phyloP scores from a whole-genome alignment of 2,113 vertebrate species.

The Empidonax traillii region DNA sequence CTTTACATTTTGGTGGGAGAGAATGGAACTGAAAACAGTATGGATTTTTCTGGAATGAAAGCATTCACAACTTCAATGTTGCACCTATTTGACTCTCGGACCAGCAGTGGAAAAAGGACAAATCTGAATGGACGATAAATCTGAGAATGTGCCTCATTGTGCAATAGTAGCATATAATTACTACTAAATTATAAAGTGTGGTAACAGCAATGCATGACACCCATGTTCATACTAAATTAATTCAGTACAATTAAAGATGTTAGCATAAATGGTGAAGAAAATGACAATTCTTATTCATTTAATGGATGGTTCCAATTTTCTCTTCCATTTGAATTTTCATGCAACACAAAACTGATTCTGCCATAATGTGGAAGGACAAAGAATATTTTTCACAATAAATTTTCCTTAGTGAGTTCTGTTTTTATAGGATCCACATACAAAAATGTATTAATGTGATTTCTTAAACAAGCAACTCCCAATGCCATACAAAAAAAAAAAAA shows the following conservation, averaged over 20 bases:
- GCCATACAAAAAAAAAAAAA: background rate
- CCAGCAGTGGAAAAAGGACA: background rate
- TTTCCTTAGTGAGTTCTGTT: background rate
- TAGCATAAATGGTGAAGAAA: background rate
- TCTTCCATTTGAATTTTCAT: background rate
- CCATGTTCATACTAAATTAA: background rate
- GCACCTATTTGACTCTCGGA: background rate
- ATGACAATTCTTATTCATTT: background rate
- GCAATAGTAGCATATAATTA: background rate
- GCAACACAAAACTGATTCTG: background rate
- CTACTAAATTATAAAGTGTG: background rate
- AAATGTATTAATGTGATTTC: background rate
- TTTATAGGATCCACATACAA: background rate
- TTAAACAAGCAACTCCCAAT: background rate
- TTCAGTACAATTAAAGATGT: background rate
- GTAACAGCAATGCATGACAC: background rate
- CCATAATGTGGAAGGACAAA: background rate
- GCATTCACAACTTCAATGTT: background rate
- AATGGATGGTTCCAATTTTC: background rate
- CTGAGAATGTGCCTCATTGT: background rate
- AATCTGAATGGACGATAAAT: background rate
- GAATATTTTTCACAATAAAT: background rate
- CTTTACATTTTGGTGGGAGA: background rate
- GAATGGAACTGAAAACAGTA: background rate
- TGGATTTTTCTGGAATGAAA: background rate